phyloP scores from a whole-genome alignment of 2,113 vertebrate genomes.

The Clupea harengus region DNA sequence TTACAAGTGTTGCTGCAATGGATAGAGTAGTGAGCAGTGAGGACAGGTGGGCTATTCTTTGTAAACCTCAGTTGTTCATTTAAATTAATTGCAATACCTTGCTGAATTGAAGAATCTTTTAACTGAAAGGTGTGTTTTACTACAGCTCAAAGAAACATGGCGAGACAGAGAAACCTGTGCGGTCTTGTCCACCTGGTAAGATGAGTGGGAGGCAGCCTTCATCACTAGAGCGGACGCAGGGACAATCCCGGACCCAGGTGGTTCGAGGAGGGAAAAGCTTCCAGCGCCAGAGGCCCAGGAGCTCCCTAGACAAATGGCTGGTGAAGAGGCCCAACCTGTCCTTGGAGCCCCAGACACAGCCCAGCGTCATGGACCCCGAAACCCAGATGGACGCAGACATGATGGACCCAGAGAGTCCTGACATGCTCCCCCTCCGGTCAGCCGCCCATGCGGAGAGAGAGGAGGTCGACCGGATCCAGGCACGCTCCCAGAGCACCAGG shows the following conservation, averaged over 20 bases:
- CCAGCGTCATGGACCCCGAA: constrained; percentile 21
- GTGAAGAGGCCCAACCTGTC: constrained; percentile 27
- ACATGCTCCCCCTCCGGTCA: constrained; percentile 31
- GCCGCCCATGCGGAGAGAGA: not conserved
- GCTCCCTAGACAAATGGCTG: constrained; percentile 53
- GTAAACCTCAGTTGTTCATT: not conserved
- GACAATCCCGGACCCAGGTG: not conserved
- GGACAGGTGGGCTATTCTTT: not conserved
- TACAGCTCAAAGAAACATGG: not conserved
- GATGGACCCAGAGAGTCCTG: constrained; percentile 22
- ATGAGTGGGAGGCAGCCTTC: not conserved
- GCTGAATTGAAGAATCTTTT: not conserved
- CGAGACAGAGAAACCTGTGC: not conserved
- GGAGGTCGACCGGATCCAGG: not conserved
- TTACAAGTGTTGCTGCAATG: not conserved
- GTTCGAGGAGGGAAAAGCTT: not conserved
- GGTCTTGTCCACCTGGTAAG: not conserved
- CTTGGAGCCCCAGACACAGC: not conserved
- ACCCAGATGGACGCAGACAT: constrained; percentile 46
- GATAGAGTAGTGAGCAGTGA: not conserved
- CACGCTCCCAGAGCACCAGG: not conserved
- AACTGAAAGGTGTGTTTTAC: not conserved
- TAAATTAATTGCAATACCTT: not conserved
- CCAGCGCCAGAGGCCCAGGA: constrained; percentile 19
- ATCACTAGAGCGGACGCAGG: not conserved